These are phyloP conservation scores for Dolichoris vasculosae DNA, from an alignment of 1,140 invertebrate species.

Conservation along the genomic window DNA sequence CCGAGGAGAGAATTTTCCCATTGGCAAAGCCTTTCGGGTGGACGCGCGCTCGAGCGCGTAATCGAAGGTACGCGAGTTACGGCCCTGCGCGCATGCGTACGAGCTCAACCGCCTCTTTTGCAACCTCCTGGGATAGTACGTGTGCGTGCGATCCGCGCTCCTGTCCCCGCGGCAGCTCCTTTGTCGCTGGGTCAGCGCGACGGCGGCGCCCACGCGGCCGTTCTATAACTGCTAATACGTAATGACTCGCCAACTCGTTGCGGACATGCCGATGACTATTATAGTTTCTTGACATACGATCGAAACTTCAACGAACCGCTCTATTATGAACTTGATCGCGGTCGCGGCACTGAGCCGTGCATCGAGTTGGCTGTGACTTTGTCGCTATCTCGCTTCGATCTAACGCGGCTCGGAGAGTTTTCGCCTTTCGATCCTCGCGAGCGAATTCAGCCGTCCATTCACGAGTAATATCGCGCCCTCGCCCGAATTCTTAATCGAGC, in stretches of 20 bases:
- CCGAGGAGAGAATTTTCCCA: no score
- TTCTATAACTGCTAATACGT: constrained; percentile 6
- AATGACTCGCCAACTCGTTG: constrained; percentile 11
- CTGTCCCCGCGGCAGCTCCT: neutral
- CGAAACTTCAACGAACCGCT: constrained; percentile 45
- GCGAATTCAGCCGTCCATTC: neutral
- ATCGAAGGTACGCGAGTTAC: neutral
- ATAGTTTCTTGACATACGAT: constrained; percentile 43
- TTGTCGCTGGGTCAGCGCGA: neutral
- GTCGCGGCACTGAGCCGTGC: neutral
- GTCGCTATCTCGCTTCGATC: neutral
- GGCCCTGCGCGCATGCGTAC: neutral
- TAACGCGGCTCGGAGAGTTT: no score
- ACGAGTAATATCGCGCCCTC: neutral
- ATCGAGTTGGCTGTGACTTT: neutral
- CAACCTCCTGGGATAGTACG: no score
- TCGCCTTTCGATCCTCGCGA: neutral
- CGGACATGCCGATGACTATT: constrained; percentile 29
- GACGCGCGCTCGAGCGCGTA: neutral
- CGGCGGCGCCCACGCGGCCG: neutral
- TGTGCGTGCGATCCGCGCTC: neutral
- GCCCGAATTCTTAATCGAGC: no score
- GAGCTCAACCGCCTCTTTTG: neutral
- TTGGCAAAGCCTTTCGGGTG: no score
- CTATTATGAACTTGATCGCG: constrained; percentile 24